Base-by-base conservation (phyloP, 2,797 vertebrate genomes). In the Neostethus bicornis region DNA sequence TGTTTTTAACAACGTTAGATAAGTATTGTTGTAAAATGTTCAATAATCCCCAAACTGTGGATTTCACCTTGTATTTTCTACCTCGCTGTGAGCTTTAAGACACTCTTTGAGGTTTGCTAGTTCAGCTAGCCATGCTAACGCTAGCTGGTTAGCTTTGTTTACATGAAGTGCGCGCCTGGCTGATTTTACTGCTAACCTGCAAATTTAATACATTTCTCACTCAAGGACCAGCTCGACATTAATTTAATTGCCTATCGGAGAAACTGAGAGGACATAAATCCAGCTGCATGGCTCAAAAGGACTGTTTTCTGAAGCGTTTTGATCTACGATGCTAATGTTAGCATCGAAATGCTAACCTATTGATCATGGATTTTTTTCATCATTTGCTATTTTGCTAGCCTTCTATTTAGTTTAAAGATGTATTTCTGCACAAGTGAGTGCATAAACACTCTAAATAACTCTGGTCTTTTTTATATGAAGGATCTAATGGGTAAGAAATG, bases 71-170 rank as follows among this genome's bases (percentile, higher is more conserved):
- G 26, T 51, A 51, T 49, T 70, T 68, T 48, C 52, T 48, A 45
- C 61, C 34, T 37, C 13, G 20, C 61, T 9, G 44, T 9, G 43
- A 37, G 62, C 24, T 31, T 61, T 63, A 74, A 77, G 37, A 41
- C 38, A 71, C 53, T 28, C 54, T 32, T 10, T n/a, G 41, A 58
- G 67, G 59, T 61, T 74, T 59, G 77, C 85, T 77, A 73, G 69
- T 60, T 62, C 41, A 23, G 73, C 69, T 85, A 73, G 66, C 73
- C 2, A 70, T 66, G 83, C 82, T 85, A 90, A 68, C 28, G 48
- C 46, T 80, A 76, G 51, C 73, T 51, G 62, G 76, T 81, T 90
- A 91, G 88, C 86, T 86, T 90, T 90, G 89, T 90, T 90, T 90
- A 90, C 89, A 90, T 90, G 73, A 65, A 85, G 76, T 69, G 76